Evolutionary conservation across 1,140 invertebrate species (phyloP), one percentile per base, ranked within the genome.

Genomic region (Piezodorus guildinii): DNA sequence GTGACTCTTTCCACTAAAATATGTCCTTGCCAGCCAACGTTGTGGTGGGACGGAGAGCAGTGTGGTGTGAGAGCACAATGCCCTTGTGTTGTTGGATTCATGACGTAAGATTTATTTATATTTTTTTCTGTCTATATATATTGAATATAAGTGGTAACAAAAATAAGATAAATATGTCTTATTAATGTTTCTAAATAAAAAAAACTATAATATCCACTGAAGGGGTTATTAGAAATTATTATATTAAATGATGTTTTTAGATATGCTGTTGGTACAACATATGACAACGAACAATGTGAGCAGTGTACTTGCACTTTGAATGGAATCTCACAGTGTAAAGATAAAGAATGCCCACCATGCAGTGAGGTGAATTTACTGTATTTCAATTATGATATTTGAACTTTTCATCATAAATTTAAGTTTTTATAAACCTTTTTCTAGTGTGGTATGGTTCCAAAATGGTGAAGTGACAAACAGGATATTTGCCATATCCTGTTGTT

Each of bases 271-370:
- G 87, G 85, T 1, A 78, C 80, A 1, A 75, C 79, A 14, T 90
- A 82, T 67, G 79, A 84, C 67, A 84, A 82, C 51, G 77, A 81
- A 10, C 78, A 85, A 39, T 94, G 90, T 72, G 78, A 85, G 63
- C 80, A 87, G 62, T 94, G 90, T 69, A 76, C 83, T 23, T 94
- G 90, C 73, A 79, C 83, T 63, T 67, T 91, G 16, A 83, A 84
- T 15, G 90, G 90, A 23, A 73, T 80, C 15, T 70, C 81, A 0
- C 72, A 78, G 46, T 94, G 90, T 71, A 75, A 77, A 17, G 78
- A 81, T 3, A 87, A 87, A 70, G 75, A 77, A 54, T 87, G 88
- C 67, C 80, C 80, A 25, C 71, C 77, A 0, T 92, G 89, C 71
- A 71, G 71, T 43, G 71, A 77, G 34, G 80, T 80, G 12, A 39